Percentiles rank a stretch among this genome's conserved stretches.
phyloP scores from a whole-genome alignment of 2,888 invertebrate species.

The Oegoconia quadripuncta region DNA sequence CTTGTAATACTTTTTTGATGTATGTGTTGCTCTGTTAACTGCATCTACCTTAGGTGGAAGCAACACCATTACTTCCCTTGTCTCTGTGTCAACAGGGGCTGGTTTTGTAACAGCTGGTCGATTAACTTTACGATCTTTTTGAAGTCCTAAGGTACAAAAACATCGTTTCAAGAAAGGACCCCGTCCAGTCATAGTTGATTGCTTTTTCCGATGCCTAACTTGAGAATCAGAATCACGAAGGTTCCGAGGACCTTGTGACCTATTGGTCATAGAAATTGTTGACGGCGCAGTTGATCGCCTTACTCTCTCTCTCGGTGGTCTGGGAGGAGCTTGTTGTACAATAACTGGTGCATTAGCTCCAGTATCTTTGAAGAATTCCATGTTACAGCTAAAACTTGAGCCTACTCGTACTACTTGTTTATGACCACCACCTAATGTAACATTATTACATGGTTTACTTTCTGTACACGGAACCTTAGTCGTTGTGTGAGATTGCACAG shows the following conservation, averaged over 20 bases:
- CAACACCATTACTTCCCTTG: background rate
- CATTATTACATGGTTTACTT: background rate
- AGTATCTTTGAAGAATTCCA: slow-evolving; percentile 24
- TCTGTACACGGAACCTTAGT: background rate
- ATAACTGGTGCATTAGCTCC: too few relatives aligned
- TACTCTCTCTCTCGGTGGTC: background rate
- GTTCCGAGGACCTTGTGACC: background rate
- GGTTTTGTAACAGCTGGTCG: background rate
- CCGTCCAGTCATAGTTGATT: slow-evolving; percentile 18
- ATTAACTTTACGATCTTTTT: slow-evolving; percentile 16
- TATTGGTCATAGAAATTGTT: slow-evolving; percentile 5
- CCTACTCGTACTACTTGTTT: slow-evolving; percentile 17
- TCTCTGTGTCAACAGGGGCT: background rate
- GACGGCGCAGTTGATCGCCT: background rate
- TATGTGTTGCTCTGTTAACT: background rate
- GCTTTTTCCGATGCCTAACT: background rate
- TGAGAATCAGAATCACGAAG: background rate
- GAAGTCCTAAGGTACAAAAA: slow-evolving; percentile 38
- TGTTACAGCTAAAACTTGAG: slow-evolving; percentile 26
- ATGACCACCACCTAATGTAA: background rate
- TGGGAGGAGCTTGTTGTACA: too few relatives aligned
- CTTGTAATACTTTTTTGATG: background rate
- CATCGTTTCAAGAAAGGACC: slow-evolving; percentile 22
- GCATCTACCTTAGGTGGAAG: background rate
- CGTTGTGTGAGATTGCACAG: background rate